These are phyloP conservation scores for Drosophila baimaii DNA, from an alignment of 1,140 invertebrate genomes.

Conservation along the genomic window DNA sequence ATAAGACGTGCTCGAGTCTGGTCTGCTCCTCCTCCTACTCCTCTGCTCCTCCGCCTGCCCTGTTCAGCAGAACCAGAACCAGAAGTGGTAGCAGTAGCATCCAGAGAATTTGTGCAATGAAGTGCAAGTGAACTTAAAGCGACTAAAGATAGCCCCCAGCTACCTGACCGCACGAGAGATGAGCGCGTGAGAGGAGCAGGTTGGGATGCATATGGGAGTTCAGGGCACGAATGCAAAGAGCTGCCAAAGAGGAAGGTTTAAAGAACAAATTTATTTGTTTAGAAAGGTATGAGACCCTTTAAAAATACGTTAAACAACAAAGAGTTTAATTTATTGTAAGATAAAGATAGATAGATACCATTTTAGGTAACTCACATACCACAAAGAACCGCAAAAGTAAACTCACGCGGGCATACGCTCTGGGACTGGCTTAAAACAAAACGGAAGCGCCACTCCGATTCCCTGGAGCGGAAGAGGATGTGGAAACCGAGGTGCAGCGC, in stretches of 20 bases:
- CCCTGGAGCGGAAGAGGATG: conserved; percentile 42
- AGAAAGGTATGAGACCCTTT: no score
- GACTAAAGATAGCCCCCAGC: conserved; percentile 44
- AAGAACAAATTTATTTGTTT: background rate
- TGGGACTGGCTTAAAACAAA: conserved; percentile 20
- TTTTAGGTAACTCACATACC: no score
- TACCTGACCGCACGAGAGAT: conserved; percentile 46
- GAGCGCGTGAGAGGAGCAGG: conserved; percentile 24
- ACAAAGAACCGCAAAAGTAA: background rate
- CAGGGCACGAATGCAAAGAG: conserved; percentile 5
- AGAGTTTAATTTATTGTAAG: no score
- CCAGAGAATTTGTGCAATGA: conserved; percentile 71
- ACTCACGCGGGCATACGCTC: conserved; percentile 12
- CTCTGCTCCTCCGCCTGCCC: no score
- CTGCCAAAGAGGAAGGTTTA: background rate
- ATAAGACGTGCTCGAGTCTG: conserved; percentile 74
- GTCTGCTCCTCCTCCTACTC: background rate
- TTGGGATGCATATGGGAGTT: background rate
- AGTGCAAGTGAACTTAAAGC: conserved; percentile 66
- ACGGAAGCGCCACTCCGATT: conserved; percentile 31
- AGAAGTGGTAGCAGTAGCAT: conserved; percentile 22
- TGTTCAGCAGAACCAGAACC: conserved; percentile 5
- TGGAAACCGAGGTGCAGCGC: conserved; percentile 36
- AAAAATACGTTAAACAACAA: no score
- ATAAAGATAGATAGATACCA: no score